Base-by-base conservation (phyloP, 1,140 invertebrate genomes). In the Bombyx mandarina region DNA sequence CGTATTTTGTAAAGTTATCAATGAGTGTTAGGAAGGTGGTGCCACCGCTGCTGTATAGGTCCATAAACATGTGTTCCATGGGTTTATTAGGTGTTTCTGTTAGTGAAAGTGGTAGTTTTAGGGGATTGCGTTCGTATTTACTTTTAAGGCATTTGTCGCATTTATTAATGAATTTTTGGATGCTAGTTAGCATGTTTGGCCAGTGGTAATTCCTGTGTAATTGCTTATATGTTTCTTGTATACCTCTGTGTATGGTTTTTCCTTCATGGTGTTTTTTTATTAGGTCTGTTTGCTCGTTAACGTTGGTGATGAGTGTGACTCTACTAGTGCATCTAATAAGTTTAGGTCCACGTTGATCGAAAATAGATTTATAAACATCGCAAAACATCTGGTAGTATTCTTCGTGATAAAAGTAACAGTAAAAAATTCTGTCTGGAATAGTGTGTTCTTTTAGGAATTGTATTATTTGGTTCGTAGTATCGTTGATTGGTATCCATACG, bases 231-330 rank as follows among this genome's bases (percentile, higher is more conserved):
- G 59, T 60, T 52, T 60, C 59, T 8, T 60, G 59, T 2, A 60
- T 60, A 22, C 59, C 89, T 98, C 96, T 7, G 96, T 52, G 59
- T 56, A 60, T 56, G 4, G 54, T 60, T 52, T 56, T 60, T 9
- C 59, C 45, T 60, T 60, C 59, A 12, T 60, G 59, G 47, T 60
- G 56, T 52, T 60, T 60, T 35, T 50, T 52, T 12, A 56, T 60
- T 46, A 26, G 54, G 6, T 49, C 26, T 35, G 4, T 35, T 35
- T 35, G 26, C 26, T 35, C 26, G 4, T 60, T 51, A 22, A 42
- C 0, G 7, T 49, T 56, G 8, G 55, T 53, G 46, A 60, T 46
- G 45, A 60, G 18, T 7, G 58, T 60, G 6, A 60, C 58, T 52
- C 58, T 55, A 52, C 45, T 60, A 26, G 56, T 56, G 22, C 54